Evolutionary conservation across 2,113 vertebrate genomes (phyloP).

Genomic region (Podilymbus podiceps): DNA sequence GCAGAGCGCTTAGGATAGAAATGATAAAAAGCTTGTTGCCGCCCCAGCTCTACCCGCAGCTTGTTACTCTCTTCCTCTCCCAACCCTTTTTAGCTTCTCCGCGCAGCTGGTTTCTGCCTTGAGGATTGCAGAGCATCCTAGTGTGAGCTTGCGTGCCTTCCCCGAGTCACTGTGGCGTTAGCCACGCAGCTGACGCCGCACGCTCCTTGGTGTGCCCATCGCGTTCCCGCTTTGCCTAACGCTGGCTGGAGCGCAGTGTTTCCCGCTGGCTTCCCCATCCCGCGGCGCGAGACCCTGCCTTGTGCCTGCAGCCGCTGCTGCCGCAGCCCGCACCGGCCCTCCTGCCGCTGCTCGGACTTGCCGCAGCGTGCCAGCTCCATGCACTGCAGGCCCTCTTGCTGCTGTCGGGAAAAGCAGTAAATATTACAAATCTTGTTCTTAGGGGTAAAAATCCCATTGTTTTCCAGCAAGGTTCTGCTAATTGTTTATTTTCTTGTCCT

Average conservation of each 20-base stretch:
- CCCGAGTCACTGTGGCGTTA: not conserved
- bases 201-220: not conserved
- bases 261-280: not conserved
- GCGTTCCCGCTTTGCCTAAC: not conserved
- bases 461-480: not conserved
- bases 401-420: not conserved
- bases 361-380: accelerated
- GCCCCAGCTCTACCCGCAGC: not conserved
- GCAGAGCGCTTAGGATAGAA: not conserved
- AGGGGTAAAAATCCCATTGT: not conserved
- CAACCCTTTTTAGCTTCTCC: not conserved
- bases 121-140: not conserved
- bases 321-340: accelerated
- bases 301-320: not conserved
- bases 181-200: not conserved
- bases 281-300: accelerated
- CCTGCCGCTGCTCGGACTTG: not conserved
- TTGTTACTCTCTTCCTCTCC: not conserved
- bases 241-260: not conserved
- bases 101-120: not conserved
- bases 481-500: not conserved
- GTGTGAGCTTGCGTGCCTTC: not conserved
- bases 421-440: not conserved
- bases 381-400: not conserved
- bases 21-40: not conserved